phyloP scores from a whole-genome alignment of 2,797 vertebrate genomes.

The Cephalopachus bancanus region DNA sequence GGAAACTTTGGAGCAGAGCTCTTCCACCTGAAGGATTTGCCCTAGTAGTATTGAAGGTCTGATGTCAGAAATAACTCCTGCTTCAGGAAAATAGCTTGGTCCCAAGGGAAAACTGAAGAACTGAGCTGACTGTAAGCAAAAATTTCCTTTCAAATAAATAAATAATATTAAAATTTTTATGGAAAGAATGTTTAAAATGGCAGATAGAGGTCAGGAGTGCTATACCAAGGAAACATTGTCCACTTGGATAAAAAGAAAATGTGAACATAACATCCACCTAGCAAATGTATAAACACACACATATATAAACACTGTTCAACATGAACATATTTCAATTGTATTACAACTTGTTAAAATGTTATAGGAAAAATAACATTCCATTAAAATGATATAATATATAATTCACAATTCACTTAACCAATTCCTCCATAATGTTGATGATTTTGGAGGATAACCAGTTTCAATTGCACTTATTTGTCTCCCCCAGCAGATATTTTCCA shows the following conservation, averaged over 20 bases:
- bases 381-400: neutral
- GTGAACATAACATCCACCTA: neutral
- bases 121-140: neutral
- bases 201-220: neutral
- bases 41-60: neutral
- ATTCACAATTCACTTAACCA: slow-evolving; percentile 49
- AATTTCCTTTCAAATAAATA: slow-evolving; percentile 20
- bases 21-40: fast-evolving
- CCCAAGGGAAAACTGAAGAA: neutral
- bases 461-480: neutral
- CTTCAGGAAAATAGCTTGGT: neutral
- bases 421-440: neutral
- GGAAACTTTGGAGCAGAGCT: neutral
- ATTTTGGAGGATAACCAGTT: slow-evolving; percentile 20
- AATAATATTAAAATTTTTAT: neutral
- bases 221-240: neutral
- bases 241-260: neutral
- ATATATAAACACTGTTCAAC: neutral
- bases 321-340: neutral
- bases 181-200: slow-evolving; percentile 30
- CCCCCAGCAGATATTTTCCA: slow-evolving; percentile 29
- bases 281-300: neutral
- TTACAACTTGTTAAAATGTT: neutral
- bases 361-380: neutral
- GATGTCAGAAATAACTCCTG: neutral